Evolutionary conservation across 2,888 invertebrate species (phyloP), one percentile per base, ranked within the genome.

Genomic region (Nycteola revayana): DNA sequence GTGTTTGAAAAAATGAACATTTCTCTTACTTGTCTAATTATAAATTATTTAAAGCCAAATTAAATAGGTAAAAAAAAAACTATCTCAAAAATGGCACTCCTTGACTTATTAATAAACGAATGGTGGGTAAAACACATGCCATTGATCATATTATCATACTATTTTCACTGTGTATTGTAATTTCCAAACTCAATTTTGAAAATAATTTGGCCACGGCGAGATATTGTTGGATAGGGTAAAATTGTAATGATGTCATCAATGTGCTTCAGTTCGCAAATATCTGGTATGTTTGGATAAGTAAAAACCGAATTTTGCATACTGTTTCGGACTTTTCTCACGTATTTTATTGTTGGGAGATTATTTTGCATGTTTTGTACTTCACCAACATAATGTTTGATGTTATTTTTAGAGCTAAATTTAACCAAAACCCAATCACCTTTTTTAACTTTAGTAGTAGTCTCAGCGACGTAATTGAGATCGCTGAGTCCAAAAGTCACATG

Each of bases 121-220:
- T 14, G 14, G 14, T 5, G 14, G 14, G 2, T 14, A 5, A 14
- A 14, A 2, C 14, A 2, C 14, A 14, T 5, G 14, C 14, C 14
- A 14, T 14, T 14, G 14, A 14, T 14, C 14, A 14, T 3, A 14
- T 14, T 5, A 14, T 14, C 3, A 14, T 14, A 14, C 3, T n/a
- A n/a, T 14, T 14, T 14, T 22, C 23, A 35, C 18, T 35, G 35
- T 10, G 29, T n/a, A 11, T 35, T 35, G 14, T 21, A 29, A 7
- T 21, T 20, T 20, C 21, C 8, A 1, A 29, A 29, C 11, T 36
- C 7, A 7, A 31, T 24, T 10, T 31, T 17, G 23, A 36, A 36
- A 7, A 27, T 31, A 23, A 36, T 27, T 24, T 28, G 36, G 8
- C 36, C 36, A 6, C 36, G 25, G 25, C 36, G 23, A 17, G 36